Base-by-base conservation (phyloP, 2,888 invertebrate genomes). In the Caenorhabditis virilis region DNA sequence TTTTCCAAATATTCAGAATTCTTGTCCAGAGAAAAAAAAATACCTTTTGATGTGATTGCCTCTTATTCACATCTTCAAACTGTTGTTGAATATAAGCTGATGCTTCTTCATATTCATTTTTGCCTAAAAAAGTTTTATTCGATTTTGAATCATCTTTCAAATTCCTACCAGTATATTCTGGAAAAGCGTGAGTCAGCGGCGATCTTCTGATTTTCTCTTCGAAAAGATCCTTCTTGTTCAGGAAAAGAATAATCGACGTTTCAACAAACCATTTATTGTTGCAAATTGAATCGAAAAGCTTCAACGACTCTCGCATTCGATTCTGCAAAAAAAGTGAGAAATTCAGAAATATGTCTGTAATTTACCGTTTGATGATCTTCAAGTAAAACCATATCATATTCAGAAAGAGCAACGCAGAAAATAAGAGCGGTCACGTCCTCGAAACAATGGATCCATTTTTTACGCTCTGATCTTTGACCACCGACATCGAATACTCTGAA, bases 51-150 rank as follows among this genome's bases (percentile, higher is more conserved):
- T 9, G 23, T 25, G 20, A 7, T n/a, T 52, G 50, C 7, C 60
- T 26, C 27, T 61, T 61, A 46, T 69, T 66, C 35, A 69, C 62
- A n/a, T 59, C 56, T 33, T 65, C 65, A 46, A 69, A 69, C 43
- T 69, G 61, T 26, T 53, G 33, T 39, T 69, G 62, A 35, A 69
- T 69, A 43, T 63, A 70, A 2, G 53, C 52, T 2, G 70, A 66
- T 2, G 66, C 66, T 27, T 70, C 70, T 22, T 66, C 63, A 22
- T 45, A 70, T 16, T 54, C 60, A 20, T 69, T 66, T 7, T 36
- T 51, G 30, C 69, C 61, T 55, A 16, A 47, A 60, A 27, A 2
- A 16, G 16, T 18, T 4, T 20, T 18, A 35, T 45, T n/a, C 16
- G 16, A 30, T 15, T 9, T 16, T 13, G 33, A 9, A 9, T 30